These are phyloP conservation scores for Phylloscopus trochilus DNA, from an alignment of 2,113 vertebrate species.

Conservation along the genomic window DNA sequence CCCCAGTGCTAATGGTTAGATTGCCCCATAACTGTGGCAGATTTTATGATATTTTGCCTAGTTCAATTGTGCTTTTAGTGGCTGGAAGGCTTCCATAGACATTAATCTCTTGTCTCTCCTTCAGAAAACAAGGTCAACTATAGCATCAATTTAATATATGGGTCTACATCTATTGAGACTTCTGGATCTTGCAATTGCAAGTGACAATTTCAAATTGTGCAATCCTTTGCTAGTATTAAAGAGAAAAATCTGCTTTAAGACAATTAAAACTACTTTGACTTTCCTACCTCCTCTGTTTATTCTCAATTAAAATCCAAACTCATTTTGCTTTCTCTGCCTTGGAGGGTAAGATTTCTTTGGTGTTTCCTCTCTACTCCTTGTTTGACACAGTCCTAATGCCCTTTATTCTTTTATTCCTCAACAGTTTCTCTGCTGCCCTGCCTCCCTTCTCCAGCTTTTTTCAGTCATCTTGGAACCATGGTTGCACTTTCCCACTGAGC, in stretches of 20 bases:
- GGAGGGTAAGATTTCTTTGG: not conserved
- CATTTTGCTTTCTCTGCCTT: not conserved
- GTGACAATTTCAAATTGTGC: not conserved
- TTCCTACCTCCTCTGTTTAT: not conserved
- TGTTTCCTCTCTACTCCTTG: not conserved
- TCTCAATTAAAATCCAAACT: not conserved
- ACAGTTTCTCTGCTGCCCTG: not conserved
- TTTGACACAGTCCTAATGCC: not conserved
- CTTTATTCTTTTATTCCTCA: not conserved
- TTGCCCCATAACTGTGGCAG: not conserved
- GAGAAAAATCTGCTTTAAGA: not conserved
- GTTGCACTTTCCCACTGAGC: not conserved
- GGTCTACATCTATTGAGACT: not conserved
- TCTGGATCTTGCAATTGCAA: not conserved
- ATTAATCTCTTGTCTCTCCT: constrained; percentile 37
- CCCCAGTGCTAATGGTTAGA: not conserved
- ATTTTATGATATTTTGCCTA: constrained; percentile 23
- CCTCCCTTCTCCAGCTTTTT: not conserved
- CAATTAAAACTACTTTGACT: not conserved
- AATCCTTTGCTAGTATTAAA: not conserved
- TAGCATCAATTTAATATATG: constrained; percentile 10
- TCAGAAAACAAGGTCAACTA: constrained; percentile 18
- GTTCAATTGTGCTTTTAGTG: not conserved
- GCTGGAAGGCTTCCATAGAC: constrained; percentile 11
- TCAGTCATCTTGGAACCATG: not conserved